Conservation (phyloP, 2,888 invertebrate species). For the Halictus ligatus region DNA sequence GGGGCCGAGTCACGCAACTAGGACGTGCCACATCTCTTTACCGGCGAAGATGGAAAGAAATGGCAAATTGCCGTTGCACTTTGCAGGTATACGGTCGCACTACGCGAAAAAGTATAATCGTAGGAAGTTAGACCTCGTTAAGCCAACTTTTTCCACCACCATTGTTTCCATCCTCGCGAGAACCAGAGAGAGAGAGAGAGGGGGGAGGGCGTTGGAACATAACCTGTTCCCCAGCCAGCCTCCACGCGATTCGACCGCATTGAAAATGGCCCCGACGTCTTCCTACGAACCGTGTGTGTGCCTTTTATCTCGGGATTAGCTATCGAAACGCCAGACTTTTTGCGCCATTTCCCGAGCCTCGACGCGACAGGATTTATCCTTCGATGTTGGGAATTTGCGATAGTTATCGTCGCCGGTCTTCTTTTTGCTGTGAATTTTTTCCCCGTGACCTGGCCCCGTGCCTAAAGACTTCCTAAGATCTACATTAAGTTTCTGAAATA, state of each 20-base stretch:
- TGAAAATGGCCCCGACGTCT: neutral
- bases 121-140: slow-evolving; percentile 45
- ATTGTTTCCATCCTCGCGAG: neutral
- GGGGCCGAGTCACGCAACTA: neutral
- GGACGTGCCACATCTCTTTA: slow-evolving; percentile 14
- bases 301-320: slow-evolving; percentile 1
- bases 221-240: neutral
- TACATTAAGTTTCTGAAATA: neutral
- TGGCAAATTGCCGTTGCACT: slow-evolving; percentile 38
- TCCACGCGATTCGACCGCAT: neutral
- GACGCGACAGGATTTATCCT: neutral
- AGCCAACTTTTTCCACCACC: slow-evolving; percentile 32
- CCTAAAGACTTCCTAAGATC: neutral
- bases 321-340: neutral
- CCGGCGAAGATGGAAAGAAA: slow-evolving; percentile 24
- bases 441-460: neutral
- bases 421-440: neutral
- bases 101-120: slow-evolving; percentile 29
- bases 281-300: neutral
- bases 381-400: neutral
- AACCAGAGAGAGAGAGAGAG: neutral
- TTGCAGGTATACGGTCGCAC: slow-evolving; percentile 24
- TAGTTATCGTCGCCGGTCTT: neutral
- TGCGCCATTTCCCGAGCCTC: neutral
- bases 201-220: neutral